Conservation (phyloP, 2,888 invertebrate genomes). For the Scaptomyza parva region DNA sequence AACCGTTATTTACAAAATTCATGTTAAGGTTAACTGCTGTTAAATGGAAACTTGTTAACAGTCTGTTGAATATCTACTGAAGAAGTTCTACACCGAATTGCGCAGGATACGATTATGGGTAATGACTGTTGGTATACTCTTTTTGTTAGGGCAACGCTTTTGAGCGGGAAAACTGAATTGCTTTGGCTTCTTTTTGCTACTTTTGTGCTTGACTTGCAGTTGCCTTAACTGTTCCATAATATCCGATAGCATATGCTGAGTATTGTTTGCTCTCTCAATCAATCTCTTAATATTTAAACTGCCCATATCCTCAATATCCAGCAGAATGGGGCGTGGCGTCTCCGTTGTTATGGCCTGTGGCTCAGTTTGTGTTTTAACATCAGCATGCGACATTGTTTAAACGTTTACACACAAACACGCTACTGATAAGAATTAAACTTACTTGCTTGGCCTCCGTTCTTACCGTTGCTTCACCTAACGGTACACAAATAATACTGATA, state of each 20-base stretch:
- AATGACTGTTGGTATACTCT: too few relatives aligned
- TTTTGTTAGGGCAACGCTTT: neutral
- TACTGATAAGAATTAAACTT: conserved; percentile 42
- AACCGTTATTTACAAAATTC: neutral
- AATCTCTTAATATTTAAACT: conserved; percentile 39
- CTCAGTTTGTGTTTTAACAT: conserved; percentile 34
- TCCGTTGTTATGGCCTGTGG: neutral
- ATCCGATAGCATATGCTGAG: conserved; percentile 59
- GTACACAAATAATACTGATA: conserved; percentile 58
- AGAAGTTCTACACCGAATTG: too few relatives aligned
- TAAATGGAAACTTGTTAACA: too few relatives aligned
- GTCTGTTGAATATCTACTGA: too few relatives aligned
- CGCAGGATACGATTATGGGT: too few relatives aligned
- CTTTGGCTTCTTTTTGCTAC: neutral
- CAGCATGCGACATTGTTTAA: conserved; percentile 57
- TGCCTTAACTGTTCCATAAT: conserved; percentile 47
- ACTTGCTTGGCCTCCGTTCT: conserved; percentile 8
- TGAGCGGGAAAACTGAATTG: neutral
- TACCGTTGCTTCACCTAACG: conserved; percentile 31
- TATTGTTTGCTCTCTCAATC: conserved; percentile 51
- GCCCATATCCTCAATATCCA: conserved; percentile 65
- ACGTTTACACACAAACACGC: conserved; percentile 17
- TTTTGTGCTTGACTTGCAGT: conserved; percentile 15
- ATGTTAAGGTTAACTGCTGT: neutral
- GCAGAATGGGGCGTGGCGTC: conserved; percentile 5